Conservation (phyloP, 1,140 invertebrate species). For the Brachionus rotundiformis region DNA sequence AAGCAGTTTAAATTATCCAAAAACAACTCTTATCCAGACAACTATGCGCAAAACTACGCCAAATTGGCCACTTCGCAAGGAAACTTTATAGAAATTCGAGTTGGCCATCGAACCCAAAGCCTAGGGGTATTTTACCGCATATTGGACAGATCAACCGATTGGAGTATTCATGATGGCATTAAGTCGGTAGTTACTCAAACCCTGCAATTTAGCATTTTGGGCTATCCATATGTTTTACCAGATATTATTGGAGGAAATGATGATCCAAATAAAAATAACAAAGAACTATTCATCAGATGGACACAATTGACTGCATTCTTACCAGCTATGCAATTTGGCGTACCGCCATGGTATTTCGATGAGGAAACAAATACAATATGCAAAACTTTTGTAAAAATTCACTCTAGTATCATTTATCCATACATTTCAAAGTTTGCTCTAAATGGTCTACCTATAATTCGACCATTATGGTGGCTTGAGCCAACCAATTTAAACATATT, state of each 20-base stretch:
- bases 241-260: slow-evolving; percentile 91
- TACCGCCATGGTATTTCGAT: slow-evolving; percentile 82
- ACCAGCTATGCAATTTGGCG: slow-evolving; percentile 83
- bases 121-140: slow-evolving; percentile 80
- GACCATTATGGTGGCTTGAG: slow-evolving; percentile 87
- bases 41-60: slow-evolving; percentile 57
- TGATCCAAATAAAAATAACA: slow-evolving; percentile 57
- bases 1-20: slow-evolving; percentile 16
- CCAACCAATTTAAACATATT: slow-evolving; percentile 77
- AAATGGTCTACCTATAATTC: slow-evolving; percentile 66
- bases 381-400: slow-evolving; percentile 68
- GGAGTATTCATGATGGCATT: slow-evolving; percentile 79
- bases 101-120: slow-evolving; percentile 76
- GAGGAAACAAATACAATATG: slow-evolving; percentile 70
- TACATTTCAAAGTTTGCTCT: slow-evolving; percentile 52
- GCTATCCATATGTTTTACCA: slow-evolving; percentile 80
- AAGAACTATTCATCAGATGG: slow-evolving; percentile 85
- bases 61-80: slow-evolving; percentile 69
- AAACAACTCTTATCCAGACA: slow-evolving; percentile 55
- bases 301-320: slow-evolving; percentile 80
- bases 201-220: slow-evolving; percentile 78
- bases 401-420: slow-evolving; percentile 45
- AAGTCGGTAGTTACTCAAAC: slow-evolving; percentile 78
- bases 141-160: slow-evolving; percentile 80
- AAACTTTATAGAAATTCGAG: slow-evolving; percentile 74